Evolutionary conservation across 2,113 vertebrate species (phyloP).

Genomic region (Diphyllodes magnificus): DNA sequence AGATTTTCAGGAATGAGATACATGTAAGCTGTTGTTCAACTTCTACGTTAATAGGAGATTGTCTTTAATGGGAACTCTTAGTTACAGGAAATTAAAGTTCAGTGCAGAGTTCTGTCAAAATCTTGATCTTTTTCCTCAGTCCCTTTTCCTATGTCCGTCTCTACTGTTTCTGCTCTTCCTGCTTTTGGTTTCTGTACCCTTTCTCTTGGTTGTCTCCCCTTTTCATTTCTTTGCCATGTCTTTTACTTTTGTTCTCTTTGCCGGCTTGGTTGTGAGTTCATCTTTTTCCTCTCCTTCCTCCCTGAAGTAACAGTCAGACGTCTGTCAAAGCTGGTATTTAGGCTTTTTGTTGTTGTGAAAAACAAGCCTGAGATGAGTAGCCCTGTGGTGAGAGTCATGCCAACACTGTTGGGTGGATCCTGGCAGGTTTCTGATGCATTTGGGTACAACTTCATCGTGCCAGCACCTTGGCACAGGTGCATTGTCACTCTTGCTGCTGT

Average conservation of each 20-base stretch:
- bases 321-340: not conserved
- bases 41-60: not conserved
- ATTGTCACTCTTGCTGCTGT: not conserved
- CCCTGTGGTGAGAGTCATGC: not conserved
- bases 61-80: not conserved
- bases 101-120: not conserved
- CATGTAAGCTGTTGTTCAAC: not conserved
- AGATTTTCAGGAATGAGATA: not conserved
- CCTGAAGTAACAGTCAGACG: not conserved
- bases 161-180: not conserved
- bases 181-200: rapidly evolving
- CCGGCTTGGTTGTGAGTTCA: not conserved
- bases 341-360: not conserved
- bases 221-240: not conserved
- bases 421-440: not conserved
- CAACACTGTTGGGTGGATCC: not conserved
- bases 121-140: not conserved
- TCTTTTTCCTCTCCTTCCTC: not conserved
- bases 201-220: not conserved
- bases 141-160: not conserved
- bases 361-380: not conserved
- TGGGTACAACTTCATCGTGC: not conserved
- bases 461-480: not conserved
- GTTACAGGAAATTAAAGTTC: not conserved
- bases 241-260: not conserved